phyloP scores from a whole-genome alignment of 2,113 vertebrate species.

The Chlorodrepanis virens region DNA sequence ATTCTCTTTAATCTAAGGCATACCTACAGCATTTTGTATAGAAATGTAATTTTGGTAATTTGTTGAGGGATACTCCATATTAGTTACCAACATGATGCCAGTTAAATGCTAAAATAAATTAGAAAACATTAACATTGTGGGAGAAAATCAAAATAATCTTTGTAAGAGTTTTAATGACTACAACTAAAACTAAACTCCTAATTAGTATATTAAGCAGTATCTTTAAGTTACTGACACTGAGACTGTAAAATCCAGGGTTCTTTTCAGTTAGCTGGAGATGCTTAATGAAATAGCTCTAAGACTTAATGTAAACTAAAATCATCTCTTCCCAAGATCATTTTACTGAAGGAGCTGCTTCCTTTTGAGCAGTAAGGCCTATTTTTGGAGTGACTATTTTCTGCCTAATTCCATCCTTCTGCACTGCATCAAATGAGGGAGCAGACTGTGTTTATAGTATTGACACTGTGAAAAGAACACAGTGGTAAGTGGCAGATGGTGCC shows the following conservation, averaged over 20 bases:
- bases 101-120: neutral
- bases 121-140: neutral
- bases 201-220: neutral
- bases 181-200: neutral
- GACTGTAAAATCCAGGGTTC: neutral
- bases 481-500: constrained; percentile 46
- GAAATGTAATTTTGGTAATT: neutral
- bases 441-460: constrained; percentile 59
- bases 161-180: neutral
- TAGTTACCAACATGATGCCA: neutral
- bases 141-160: neutral
- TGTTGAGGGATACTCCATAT: neutral
- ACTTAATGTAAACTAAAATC: neutral
- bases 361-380: constrained; percentile 6
- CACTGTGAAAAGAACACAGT: constrained; percentile 49
- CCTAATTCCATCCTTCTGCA: neutral
- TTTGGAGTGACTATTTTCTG: constrained; percentile 29
- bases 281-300: neutral
- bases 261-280: neutral
- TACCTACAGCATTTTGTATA: neutral
- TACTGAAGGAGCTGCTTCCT: neutral
- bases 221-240: neutral
- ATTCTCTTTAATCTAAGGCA: neutral
- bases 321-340: neutral
- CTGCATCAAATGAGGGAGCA: constrained; percentile 33